phyloP scores from a whole-genome alignment of 1,140 invertebrate species.

The Lepidotrigona ventralis region DNA sequence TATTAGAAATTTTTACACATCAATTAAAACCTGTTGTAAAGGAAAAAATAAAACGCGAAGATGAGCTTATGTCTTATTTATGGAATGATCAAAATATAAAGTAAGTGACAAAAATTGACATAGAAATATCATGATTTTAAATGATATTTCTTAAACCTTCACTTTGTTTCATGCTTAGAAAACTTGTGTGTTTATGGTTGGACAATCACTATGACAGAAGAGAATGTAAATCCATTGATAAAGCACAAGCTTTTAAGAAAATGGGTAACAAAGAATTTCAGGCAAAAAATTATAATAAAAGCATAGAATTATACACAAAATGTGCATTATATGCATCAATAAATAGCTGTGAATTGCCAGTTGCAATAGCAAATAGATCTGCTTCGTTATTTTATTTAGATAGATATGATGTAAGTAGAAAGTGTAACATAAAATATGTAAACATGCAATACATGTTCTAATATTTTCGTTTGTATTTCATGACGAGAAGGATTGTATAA shows the following conservation, averaged over 20 bases:
- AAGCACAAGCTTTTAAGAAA: conserved; percentile 67
- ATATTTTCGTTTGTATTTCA: neutral
- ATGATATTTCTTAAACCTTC: conserved; percentile 3
- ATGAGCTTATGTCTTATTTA: conserved; percentile 61
- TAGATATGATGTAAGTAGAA: conserved; percentile 69
- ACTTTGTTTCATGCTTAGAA: conserved; percentile 50
- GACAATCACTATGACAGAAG: conserved; percentile 54
- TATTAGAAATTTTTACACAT: conserved; percentile 38
- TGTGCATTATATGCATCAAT: conserved; percentile 72
- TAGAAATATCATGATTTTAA: neutral
- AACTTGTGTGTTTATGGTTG: conserved; percentile 64
- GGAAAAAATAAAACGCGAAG: conserved; percentile 48
- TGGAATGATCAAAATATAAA: conserved; percentile 48
- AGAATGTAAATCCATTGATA: conserved; percentile 56
- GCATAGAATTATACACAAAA: conserved; percentile 73
- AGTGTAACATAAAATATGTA: neutral
- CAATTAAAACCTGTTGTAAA: conserved; percentile 27
- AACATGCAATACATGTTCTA: neutral
- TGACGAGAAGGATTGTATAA: conserved; percentile 73
- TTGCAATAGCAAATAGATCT: conserved; percentile 78
- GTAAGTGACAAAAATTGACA: conserved; percentile 39
- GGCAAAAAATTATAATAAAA: conserved; percentile 69
- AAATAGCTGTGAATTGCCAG: conserved; percentile 70
- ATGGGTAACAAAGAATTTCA: conserved; percentile 74
- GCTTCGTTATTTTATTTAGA: conserved; percentile 75